A percentile compares a stretch with the other conserved stretches of the same genome.
Evolutionary conservation across 2,113 vertebrate genomes (phyloP).

Genomic region (Tamias sibiricus): DNA sequence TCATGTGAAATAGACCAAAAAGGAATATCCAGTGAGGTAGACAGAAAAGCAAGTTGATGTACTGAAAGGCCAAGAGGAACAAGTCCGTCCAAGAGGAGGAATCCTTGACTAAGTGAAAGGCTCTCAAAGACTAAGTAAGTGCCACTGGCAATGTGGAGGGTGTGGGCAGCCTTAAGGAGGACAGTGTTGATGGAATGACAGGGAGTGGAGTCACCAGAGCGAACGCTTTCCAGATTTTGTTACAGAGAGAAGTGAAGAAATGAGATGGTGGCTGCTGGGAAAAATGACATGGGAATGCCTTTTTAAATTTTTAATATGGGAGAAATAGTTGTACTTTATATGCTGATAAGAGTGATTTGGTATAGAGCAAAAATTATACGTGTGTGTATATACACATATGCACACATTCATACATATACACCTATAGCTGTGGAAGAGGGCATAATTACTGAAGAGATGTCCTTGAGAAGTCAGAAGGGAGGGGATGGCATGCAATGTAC

Average conservation of each 20-base stretch:
- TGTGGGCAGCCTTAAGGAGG: neutral
- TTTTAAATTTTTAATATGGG: neutral
- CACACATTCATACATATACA: no score
- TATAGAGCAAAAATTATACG: neutral
- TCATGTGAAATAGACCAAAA: no score
- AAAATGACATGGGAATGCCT: neutral
- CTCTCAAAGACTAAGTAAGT: neutral
- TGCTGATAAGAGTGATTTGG: neutral
- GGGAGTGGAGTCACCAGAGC: neutral
- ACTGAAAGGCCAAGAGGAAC: neutral
- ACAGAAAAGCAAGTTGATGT: neutral
- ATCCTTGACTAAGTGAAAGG: neutral
- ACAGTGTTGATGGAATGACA: neutral
- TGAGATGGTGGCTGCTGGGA: neutral
- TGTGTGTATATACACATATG: no score
- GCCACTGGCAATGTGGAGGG: neutral
- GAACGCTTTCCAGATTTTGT: rapidly evolving
- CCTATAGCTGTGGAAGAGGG: neutral
- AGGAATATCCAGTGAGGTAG: neutral
- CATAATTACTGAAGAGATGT: neutral
- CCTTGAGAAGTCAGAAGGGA: neutral
- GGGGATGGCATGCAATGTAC: neutral
- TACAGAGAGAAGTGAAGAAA: neutral
- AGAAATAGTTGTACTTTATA: neutral
- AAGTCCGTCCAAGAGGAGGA: neutral